Base-by-base conservation (phyloP, 2,797 vertebrate genomes). In the Tragopan temminckii region DNA sequence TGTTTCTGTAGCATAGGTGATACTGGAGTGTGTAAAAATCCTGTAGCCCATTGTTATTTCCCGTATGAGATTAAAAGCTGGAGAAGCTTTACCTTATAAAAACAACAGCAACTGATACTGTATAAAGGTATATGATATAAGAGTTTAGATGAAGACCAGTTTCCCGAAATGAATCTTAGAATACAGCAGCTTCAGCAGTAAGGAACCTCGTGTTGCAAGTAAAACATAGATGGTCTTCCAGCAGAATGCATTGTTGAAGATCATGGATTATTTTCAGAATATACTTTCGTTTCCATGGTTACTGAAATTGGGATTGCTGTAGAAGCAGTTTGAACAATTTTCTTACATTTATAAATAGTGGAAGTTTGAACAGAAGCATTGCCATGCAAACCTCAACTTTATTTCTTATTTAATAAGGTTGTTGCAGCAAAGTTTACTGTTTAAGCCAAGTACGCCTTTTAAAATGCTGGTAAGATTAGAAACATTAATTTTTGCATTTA, bases 271-370 rank as follows among this genome's bases (percentile, higher is more conserved):
- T 95, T 96, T 95, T 95, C 90, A 95, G 93, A 83, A 90, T 86
- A 92, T 69, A 80, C 63, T 96, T 90, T 57, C 36, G 92, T 96
- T 96, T 85, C 93, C 90, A 95, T 95, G 93, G 95, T 92, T 92
- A 96, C 95, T 86, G 92, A 94, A 85, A 95, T 92, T 80, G 1
- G 33, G 91, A 88, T 88, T 88, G 84, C 87, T 92, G 81, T 88
- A 80, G 76, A 94, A 92, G 89, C 75, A 94, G 69, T 93, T 92
- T 82, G 78, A 91, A 80, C 68, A 82, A 85, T 95, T 96, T 93
- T 67, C 62, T 89, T 87, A 58, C 61, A 57, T 85, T 25, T 85
- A 92, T 94, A 89, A 96, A 88, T 80, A 92, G 80, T 76, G 78
- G 58, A 93, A 93, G 66, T 80, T 92, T 91, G 35, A 95, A 85